phyloP scores from a whole-genome alignment of 2,113 vertebrate species.

The Microtus oregoni region DNA sequence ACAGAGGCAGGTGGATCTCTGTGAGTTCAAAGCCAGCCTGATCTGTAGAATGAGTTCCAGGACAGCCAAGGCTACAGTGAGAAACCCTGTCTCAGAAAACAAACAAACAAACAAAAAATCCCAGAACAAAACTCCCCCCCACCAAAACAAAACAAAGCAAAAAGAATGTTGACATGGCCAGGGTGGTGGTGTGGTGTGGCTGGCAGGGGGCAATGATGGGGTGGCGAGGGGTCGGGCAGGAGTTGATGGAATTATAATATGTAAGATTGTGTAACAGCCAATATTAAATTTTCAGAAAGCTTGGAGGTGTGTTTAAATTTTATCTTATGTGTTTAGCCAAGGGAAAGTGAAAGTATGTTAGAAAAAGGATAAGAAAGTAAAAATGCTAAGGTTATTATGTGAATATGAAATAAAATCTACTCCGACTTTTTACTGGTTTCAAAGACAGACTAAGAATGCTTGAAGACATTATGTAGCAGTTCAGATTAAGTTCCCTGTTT shows the following conservation, averaged over 20 bases:
- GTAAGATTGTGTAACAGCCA: not conserved
- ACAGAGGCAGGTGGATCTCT: not conserved
- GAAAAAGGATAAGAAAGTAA: constrained; percentile 38
- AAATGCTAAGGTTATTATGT: constrained; percentile 56
- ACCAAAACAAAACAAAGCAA: not conserved
- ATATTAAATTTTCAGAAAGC: constrained; percentile 47
- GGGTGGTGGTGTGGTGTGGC: too few relatives aligned
- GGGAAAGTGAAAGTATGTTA: constrained; percentile 28
- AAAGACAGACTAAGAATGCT: not conserved
- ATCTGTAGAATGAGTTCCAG: not conserved
- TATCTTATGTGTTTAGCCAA: constrained; percentile 39
- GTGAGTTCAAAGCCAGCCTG: not conserved
- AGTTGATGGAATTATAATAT: constrained; percentile 22
- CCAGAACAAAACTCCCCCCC: too few relatives aligned
- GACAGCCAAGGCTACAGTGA: not conserved
- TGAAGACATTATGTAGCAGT: constrained; percentile 20
- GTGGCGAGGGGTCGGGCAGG: too few relatives aligned
- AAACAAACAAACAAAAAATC: too few relatives aligned
- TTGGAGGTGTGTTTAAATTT: constrained; percentile 51
- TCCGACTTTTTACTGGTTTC: constrained; percentile 32
- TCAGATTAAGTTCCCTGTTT: constrained; percentile 59
- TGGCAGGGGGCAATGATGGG: too few relatives aligned
- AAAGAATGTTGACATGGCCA: too few relatives aligned
- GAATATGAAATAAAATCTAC: constrained; percentile 20
- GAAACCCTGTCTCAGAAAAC: too few relatives aligned